Evolutionary conservation across 2,113 vertebrate species (phyloP).

Genomic region (Toxotes jaculatrix): DNA sequence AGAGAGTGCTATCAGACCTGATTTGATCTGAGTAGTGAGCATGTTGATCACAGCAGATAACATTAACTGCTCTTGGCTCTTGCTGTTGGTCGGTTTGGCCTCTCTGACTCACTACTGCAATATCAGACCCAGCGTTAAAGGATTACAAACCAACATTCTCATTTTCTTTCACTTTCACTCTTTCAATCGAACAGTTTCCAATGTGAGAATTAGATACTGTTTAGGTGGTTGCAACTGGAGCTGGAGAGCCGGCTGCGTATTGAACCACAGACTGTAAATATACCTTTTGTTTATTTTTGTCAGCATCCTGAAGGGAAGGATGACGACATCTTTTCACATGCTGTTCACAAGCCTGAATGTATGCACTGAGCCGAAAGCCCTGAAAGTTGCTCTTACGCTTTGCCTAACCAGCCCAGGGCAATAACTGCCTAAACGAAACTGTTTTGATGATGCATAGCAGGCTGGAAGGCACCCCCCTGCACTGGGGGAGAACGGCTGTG

Average conservation of each 20-base stretch:
- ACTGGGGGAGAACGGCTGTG: conserved; percentile 12
- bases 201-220: background rate
- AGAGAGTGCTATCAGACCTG: conserved; percentile 17
- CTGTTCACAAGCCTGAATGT: conserved; percentile 43
- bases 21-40: conserved; percentile 25
- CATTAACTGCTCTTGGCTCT: conserved; percentile 15
- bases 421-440: conserved; percentile 60
- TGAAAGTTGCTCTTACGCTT: conserved; percentile 27
- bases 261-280: conserved; percentile 37
- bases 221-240: background rate
- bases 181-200: background rate
- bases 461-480: conserved; percentile 42
- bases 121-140: conserved; percentile 10
- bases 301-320: conserved; percentile 32
- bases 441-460: conserved; percentile 67
- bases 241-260: conserved; percentile 16
- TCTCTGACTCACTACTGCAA: conserved; percentile 11
- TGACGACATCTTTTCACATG: conserved; percentile 53
- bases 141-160: conserved; percentile 1
- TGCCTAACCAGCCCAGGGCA: conserved; percentile 58
- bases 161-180: background rate
- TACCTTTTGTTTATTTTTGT: conserved; percentile 51
- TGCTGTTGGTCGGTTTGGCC: background rate
- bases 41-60: conserved; percentile 22
- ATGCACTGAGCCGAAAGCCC: conserved; percentile 16